A percentile compares a stretch with the other conserved stretches of the same genome.
phyloP scores from a whole-genome alignment of 2,113 vertebrate genomes.

The Rhegmatorhina hoffmannsi region DNA sequence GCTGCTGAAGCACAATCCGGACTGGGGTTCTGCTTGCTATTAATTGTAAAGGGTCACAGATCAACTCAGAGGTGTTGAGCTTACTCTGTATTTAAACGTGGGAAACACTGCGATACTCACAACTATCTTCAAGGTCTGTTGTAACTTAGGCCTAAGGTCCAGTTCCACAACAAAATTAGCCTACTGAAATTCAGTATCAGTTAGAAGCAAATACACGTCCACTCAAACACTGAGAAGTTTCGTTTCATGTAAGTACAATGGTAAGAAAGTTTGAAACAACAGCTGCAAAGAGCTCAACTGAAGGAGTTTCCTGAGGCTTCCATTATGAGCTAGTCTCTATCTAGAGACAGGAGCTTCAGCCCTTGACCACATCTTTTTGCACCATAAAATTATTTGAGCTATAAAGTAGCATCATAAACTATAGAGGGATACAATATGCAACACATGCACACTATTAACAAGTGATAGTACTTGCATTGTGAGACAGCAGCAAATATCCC shows the following conservation, averaged over 20 bases:
- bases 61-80: not conserved
- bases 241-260: not conserved
- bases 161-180: not conserved
- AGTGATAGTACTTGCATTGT: not conserved
- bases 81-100: rapidly evolving
- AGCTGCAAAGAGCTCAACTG: not conserved
- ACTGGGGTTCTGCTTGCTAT: not conserved
- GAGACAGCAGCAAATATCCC: not conserved
- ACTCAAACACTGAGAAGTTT: not conserved
- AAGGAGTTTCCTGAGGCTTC: not conserved
- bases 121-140: not conserved
- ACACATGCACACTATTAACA: not conserved
- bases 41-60: not conserved
- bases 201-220: not conserved
- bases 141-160: not conserved
- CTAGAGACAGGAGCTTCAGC: not conserved
- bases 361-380: not conserved
- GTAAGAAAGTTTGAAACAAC: not conserved
- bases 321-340: not conserved
- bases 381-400: not conserved
- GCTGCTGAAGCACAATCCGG: not conserved
- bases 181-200: not conserved
- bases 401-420: not conserved
- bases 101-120: not conserved
- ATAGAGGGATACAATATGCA: not conserved